Evolutionary conservation across 2,797 vertebrate species (phyloP).

Genomic region (Cuniculus paca): DNA sequence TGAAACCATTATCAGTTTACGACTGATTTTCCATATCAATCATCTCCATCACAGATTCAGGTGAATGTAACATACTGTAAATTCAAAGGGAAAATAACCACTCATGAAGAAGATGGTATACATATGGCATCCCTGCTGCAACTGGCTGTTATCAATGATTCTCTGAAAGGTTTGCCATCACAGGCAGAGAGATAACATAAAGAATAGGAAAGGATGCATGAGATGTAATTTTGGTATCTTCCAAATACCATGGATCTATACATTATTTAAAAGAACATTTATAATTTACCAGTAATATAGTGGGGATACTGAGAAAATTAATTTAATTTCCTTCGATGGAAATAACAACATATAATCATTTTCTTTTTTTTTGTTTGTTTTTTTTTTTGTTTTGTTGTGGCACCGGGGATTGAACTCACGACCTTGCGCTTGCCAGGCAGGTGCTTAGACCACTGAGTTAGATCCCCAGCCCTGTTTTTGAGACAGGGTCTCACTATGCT

Average conservation of each 20-base stretch:
- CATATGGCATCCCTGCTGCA: background rate
- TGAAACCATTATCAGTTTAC: background rate
- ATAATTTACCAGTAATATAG: constrained; percentile 53
- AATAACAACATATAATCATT: background rate
- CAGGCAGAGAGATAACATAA: background rate
- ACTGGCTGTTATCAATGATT: background rate
- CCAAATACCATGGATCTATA: background rate
- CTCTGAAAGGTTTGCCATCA: background rate
- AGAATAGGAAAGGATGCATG: background rate
- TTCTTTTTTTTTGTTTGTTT: no score
- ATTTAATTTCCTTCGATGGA: constrained; percentile 50
- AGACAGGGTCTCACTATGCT: no score
- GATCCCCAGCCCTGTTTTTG: no score
- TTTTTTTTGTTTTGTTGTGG: no score
- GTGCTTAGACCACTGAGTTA: no score
- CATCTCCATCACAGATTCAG: background rate
- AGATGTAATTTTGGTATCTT: background rate
- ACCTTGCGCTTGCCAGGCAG: no score
- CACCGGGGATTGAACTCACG: no score
- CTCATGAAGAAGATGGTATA: background rate
- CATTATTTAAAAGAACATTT: constrained; percentile 53
- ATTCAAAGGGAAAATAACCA: background rate
- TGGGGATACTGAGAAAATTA: constrained; percentile 35
- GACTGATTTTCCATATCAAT: background rate
- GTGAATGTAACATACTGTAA: background rate